These are phyloP conservation scores for Clupea harengus DNA, from an alignment of 2,113 vertebrate species.

Conservation along the genomic window DNA sequence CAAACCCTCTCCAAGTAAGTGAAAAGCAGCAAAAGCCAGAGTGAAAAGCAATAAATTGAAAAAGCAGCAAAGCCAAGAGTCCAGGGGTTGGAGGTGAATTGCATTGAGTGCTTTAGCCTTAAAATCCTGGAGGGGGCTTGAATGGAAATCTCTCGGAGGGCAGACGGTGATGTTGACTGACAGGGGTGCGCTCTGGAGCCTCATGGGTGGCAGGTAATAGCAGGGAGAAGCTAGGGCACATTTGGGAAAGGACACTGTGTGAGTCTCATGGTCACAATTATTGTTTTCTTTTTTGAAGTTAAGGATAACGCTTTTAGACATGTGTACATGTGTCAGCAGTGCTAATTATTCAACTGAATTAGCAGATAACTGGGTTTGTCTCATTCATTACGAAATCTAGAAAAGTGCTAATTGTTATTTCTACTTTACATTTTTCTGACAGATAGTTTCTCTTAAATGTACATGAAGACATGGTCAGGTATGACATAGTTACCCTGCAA, in stretches of 20 bases:
- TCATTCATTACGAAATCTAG: too few relatives aligned
- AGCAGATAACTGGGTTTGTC: too few relatives aligned
- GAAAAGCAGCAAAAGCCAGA: neutral
- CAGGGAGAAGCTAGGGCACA: neutral
- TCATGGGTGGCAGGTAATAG: neutral
- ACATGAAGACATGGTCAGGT: too few relatives aligned
- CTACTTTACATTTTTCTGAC: too few relatives aligned
- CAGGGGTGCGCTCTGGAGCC: slow-evolving; percentile 8
- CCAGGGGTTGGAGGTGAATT: neutral
- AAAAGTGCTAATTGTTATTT: too few relatives aligned
- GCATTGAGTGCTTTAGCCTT: neutral
- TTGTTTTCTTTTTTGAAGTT: too few relatives aligned
- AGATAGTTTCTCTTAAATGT: too few relatives aligned
- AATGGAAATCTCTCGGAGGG: slow-evolving; percentile 11
- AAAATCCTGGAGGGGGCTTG: slow-evolving; percentile 14
- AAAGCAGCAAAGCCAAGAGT: neutral
- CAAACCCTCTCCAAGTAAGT: neutral
- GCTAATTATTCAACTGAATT: too few relatives aligned
- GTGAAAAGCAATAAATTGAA: neutral
- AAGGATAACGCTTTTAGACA: too few relatives aligned
- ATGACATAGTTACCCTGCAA: too few relatives aligned
- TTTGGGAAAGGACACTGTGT: neutral
- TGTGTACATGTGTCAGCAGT: too few relatives aligned
- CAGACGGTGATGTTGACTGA: slow-evolving; percentile 21
- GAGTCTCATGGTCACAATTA: neutral